A percentile compares a stretch with the other conserved stretches of the same genome.
These are phyloP conservation scores for Sycobia sp. DNA, from an alignment of 1,140 invertebrate genomes.

Conservation along the genomic window DNA sequence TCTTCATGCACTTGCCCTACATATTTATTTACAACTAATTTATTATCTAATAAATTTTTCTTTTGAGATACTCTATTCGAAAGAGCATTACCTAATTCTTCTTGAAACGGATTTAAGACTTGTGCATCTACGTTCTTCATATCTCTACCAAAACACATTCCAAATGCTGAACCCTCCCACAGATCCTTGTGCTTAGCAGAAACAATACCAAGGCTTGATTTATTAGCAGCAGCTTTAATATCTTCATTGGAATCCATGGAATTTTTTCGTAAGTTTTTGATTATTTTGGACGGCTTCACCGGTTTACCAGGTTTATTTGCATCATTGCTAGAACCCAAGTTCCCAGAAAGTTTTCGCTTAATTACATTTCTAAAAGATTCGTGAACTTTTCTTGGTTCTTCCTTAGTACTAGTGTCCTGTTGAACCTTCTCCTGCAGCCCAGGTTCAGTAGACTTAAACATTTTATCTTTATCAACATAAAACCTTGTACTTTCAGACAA, in stretches of 20 bases:
- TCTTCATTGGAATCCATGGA: slow-evolving; percentile 41
- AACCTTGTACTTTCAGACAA: slow-evolving; percentile 19
- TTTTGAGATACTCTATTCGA: slow-evolving; percentile 35
- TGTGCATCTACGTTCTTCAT: slow-evolving; percentile 35
- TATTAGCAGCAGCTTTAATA: slow-evolving; percentile 15
- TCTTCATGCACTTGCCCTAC: slow-evolving; percentile 11
- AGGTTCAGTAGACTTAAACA: slow-evolving; percentile 11
- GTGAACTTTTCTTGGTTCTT: slow-evolving; percentile 37
- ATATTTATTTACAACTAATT: slow-evolving; percentile 5
- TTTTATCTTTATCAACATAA: slow-evolving; percentile 30
- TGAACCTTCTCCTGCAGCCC: background rate
- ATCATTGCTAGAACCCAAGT: slow-evolving; percentile 25
- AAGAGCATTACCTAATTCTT: slow-evolving; percentile 44
- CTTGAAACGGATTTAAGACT: slow-evolving; percentile 46
- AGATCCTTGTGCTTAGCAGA: slow-evolving; percentile 29
- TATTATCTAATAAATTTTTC: slow-evolving; percentile 26
- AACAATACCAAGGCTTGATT: slow-evolving; percentile 7
- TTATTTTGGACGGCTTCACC: slow-evolving; percentile 33
- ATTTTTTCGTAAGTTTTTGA: slow-evolving; percentile 43
- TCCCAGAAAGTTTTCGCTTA: slow-evolving; percentile 40
- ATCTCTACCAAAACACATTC: slow-evolving; percentile 42
- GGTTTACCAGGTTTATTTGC: slow-evolving; percentile 13
- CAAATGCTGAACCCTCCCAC: slow-evolving; percentile 38
- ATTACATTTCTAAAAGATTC: slow-evolving; percentile 43
- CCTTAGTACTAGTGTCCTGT: slow-evolving; percentile 14